phyloP scores from a whole-genome alignment of 2,113 vertebrate species.

The Sceloporus undulatus region DNA sequence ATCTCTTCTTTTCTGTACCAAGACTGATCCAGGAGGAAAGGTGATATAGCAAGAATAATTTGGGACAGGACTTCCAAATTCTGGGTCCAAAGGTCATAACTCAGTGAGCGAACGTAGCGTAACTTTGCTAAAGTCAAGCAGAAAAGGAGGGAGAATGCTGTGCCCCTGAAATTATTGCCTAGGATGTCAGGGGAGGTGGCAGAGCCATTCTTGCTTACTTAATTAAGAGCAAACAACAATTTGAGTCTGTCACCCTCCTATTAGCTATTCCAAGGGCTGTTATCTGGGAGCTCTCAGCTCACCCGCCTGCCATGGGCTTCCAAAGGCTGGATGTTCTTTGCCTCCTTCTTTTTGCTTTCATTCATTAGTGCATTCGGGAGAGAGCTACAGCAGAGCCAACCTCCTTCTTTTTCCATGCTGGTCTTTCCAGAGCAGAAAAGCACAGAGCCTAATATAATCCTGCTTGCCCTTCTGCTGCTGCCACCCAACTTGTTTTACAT shows the following conservation, averaged over 20 bases:
- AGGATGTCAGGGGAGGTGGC: conserved; percentile 71
- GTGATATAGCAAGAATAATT: neutral
- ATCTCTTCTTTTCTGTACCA: neutral
- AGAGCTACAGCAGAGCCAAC: neutral
- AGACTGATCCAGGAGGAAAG: neutral
- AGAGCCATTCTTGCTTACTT: conserved; percentile 74
- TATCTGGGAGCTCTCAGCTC: conserved; percentile 46
- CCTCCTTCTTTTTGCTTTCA: conserved; percentile 5
- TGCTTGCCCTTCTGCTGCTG: no score
- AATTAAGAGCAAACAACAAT: conserved; percentile 79
- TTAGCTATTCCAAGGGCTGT: conserved; percentile 59
- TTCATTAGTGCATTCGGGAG: neutral
- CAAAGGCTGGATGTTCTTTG: conserved; percentile 17
- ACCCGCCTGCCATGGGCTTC: conserved; percentile 41
- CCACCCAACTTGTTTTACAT: neutral
- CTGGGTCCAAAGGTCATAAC: neutral
- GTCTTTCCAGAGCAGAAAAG: neutral
- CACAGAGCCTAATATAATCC: neutral
- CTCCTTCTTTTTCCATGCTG: neutral
- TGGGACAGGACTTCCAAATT: neutral
- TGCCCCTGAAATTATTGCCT: conserved; percentile 75
- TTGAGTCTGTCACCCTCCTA: conserved; percentile 73
- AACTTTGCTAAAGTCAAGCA: conserved; percentile 50
- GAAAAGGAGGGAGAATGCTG: conserved; percentile 65
- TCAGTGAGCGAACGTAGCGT: conserved; percentile 37